A percentile compares a stretch with the other conserved stretches of the same genome.
Evolutionary conservation across 2,797 vertebrate genomes (phyloP).

Genomic region (Otolemur crassicaudatus): DNA sequence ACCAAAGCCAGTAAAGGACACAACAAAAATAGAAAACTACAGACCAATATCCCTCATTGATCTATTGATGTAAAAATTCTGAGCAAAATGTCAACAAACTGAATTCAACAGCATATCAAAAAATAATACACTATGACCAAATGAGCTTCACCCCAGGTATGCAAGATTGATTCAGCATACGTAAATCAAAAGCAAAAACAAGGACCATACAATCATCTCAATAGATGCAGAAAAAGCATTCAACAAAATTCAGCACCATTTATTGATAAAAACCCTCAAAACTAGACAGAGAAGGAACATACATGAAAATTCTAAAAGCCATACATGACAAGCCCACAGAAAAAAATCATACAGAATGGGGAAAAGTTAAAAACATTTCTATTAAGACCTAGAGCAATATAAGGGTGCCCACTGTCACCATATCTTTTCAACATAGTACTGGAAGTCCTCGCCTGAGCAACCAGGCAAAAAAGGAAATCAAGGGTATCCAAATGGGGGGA

Average conservation of each 20-base stretch:
- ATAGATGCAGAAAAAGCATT: not conserved
- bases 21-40: not conserved
- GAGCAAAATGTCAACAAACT: not conserved
- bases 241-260: not conserved
- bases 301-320: not conserved
- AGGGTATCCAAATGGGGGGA: not conserved
- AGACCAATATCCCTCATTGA: not conserved
- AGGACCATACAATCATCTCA: not conserved
- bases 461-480: not conserved
- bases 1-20: not conserved
- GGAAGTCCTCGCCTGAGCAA: not conserved
- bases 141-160: not conserved
- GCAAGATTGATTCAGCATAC: not conserved
- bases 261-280: not conserved
- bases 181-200: not conserved
- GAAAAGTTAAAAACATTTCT: not conserved
- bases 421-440: not conserved
- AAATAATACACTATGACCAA: not conserved
- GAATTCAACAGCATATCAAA: not conserved
- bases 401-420: not conserved
- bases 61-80: not conserved
- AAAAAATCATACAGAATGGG: not conserved
- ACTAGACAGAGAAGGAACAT: not conserved
- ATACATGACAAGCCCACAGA: not conserved
- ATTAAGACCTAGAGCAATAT: not conserved